Evolutionary conservation across 1,140 invertebrate genomes (phyloP), one percentile per base, ranked within the genome.

Genomic region (Brachystomella parvula): DNA sequence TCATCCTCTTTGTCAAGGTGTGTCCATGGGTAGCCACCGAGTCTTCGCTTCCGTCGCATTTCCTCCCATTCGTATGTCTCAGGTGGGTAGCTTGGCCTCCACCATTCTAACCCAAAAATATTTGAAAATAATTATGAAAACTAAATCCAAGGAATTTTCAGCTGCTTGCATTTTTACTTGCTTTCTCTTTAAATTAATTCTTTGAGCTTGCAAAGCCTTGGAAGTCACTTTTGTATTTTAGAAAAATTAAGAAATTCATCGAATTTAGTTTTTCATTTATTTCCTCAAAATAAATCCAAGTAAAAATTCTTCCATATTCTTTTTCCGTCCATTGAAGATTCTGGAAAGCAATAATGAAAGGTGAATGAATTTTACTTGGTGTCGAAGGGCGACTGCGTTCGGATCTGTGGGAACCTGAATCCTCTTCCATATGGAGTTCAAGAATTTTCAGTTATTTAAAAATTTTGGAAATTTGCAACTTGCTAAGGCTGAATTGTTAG

Each of bases 51-150:
- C 74, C 84, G 78, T 71, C 81, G 77, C 15, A 87, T 76, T 78
- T 87, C 86, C 77, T 87, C 85, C 86, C 86, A 87, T 80, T 83
- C 80, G 77, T 87, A 87, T 31, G 85, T 86, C 59, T 77, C 73
- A 0, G 74, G 75, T 15, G 78, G 78, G 19, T 78, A 70, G 12
- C 74, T 75, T 19, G 78, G 78, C 35, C 71, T 29, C 71, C 71
- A 73, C 71, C 71, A 73, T 64, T 73, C 71, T 73, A 53, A 61
- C 66, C 66, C 28, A 62, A 21, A 26, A 15, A 15, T 26, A 6
- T 59, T 59, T 28, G 30, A 9, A 44, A 12, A 44, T 12, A 44
- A 44, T 44, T 44, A 12, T 44, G n/a, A 44, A 9, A 44, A n/a
- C n/a, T n/a, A n/a, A n/a, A n/a, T n/a, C n/a, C n/a, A n/a, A n/a